Evolutionary conservation across 2,888 invertebrate genomes (phyloP), one percentile per base, ranked within the genome.

Genomic region (Cepaea hortensis): DNA sequence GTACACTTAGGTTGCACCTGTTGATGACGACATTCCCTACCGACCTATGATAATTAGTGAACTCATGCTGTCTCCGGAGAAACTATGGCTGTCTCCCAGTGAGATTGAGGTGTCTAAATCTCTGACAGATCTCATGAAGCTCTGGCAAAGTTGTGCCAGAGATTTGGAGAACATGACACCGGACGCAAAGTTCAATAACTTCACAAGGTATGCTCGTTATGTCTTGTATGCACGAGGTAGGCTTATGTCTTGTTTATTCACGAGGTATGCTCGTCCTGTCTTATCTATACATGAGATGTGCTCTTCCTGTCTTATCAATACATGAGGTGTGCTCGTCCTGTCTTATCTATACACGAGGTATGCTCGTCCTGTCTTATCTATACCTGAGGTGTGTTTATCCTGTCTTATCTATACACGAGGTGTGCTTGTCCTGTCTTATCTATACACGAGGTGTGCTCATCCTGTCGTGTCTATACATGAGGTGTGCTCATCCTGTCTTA

Each of bases 121-220:
- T 0, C 6, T 84, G 9, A 13, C 4, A 13, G 20, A 48, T 11
- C 84, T 87, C n/a, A 50, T 84, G 35, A 87, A 80, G 23, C 7
- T 20, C 23, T 87, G 87, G 87, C 87, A 84, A 73, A 70, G 7
- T 9, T 75, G 72, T n/a, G 84, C 79, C 50, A 84, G 68, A 68
- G 84, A 80, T 9, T 23, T 81, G 23, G 87, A 87, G 35, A 87
- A 87, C 72, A 84, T 87, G 84, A 84, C 87, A 7, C 84, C 84
- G 13, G 75, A 84, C 50, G 1, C 84, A 7, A 80, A 73, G 23
- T 87, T 87, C 50, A 81, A 87, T 80, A 46, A 84, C 15, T 87
- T 87, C 35, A 87, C 87, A 9, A 87, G 87, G 87, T 87, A 46
- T 55, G 46, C 5, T 55, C 55, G 3, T 1, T 18, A 50, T 75